A percentile compares a stretch with the other conserved stretches of the same genome.
Conservation (phyloP, 2,888 invertebrate species). For the Sesamia inferens region DNA sequence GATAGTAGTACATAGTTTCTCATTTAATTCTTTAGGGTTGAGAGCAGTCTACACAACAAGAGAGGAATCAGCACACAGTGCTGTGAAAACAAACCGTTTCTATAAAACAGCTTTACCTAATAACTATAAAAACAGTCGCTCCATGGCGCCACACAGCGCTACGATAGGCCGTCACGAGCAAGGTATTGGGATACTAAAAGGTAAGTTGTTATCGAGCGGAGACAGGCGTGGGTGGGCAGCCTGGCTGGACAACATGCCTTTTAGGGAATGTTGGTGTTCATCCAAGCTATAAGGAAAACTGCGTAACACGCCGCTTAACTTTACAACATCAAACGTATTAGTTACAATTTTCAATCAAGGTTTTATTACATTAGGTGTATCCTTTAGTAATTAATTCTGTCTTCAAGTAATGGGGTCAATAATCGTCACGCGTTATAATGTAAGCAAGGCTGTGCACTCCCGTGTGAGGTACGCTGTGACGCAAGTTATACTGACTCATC, state of each 20-base stretch:
- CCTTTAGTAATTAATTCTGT: constrained; percentile 49
- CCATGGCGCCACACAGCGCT: constrained; percentile 80
- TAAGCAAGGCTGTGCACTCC: constrained; percentile 63
- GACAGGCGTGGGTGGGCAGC: constrained; percentile 79
- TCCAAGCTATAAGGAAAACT: constrained; percentile 78
- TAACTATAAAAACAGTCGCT: constrained; percentile 68
- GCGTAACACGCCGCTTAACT: constrained; percentile 57
- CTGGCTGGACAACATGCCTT: constrained; percentile 81
- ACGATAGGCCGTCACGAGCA: constrained; percentile 73
- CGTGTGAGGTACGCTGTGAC: constrained; percentile 75
- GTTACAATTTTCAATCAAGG: constrained; percentile 46
- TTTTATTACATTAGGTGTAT: constrained; percentile 20
- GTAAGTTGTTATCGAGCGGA: constrained; percentile 71
- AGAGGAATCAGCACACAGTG: background rate
- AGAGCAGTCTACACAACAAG: background rate
- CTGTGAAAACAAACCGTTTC: constrained; percentile 32
- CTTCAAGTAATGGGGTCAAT: constrained; percentile 71
- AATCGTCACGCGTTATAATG: constrained; percentile 72
- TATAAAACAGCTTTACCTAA: constrained; percentile 49
- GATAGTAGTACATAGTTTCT: background rate
- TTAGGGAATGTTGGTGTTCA: constrained; percentile 85
- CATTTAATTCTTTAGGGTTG: background rate
- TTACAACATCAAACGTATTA: constrained; percentile 35
- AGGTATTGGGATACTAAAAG: constrained; percentile 75
- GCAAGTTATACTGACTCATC: constrained; percentile 79